A percentile compares a stretch with the other conserved stretches of the same genome.
Evolutionary conservation across 2,113 vertebrate genomes (phyloP).

Genomic region (Puntigrus tetrazona): DNA sequence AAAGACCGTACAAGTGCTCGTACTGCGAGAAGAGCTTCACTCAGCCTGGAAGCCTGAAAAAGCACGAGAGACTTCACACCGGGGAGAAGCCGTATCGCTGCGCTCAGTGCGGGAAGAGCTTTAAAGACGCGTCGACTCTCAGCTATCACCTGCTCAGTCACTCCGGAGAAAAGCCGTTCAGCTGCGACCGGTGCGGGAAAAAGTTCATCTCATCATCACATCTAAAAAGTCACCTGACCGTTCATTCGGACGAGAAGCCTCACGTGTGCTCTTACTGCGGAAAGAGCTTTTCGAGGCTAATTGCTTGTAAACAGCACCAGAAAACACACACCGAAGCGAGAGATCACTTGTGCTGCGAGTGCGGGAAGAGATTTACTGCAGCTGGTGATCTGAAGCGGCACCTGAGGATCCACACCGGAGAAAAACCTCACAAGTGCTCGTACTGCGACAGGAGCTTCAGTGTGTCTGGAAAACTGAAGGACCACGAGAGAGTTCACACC

Average conservation of each 20-base stretch:
- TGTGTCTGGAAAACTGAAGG: accelerated
- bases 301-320: neutral
- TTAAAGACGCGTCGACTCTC: neutral
- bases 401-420: too few relatives aligned
- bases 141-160: neutral
- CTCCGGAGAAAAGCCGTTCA: neutral
- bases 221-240: neutral
- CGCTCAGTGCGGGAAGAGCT: neutral
- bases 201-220: neutral
- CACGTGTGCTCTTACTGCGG: neutral
- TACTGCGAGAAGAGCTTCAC: neutral
- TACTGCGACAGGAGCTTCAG: neutral
- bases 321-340: neutral
- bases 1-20: neutral
- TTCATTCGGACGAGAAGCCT: neutral
- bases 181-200: neutral
- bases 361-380: too few relatives aligned
- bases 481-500: too few relatives aligned
- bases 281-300: neutral
- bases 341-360: too few relatives aligned
- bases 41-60: neutral
- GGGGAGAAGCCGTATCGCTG: neutral
- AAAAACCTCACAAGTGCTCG: too few relatives aligned
- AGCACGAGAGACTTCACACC: neutral
- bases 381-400: too few relatives aligned